Evolutionary conservation across 92 coral and sea anemone species (phyloP).

Genomic region (Palythoa grandis): DNA sequence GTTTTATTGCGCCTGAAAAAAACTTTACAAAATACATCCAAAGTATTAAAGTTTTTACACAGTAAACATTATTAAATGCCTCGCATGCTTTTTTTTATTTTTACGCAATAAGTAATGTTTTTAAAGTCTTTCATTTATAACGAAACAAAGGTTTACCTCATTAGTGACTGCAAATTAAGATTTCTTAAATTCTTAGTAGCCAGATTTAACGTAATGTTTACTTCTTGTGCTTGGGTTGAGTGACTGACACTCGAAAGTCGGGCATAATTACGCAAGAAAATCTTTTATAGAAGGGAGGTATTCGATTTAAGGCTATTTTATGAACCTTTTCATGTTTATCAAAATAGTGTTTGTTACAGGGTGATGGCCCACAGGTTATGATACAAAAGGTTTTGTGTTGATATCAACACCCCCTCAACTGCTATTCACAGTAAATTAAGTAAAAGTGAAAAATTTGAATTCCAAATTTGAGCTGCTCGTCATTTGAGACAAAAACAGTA

Average conservation of each 20-base stretch:
- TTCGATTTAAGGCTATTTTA: not conserved
- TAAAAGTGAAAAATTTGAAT: slow-evolving; percentile 29
- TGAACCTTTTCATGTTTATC: not conserved
- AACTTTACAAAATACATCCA: too few relatives aligned
- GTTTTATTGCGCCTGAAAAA: too few relatives aligned
- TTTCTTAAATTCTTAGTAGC: not conserved
- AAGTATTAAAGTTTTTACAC: not conserved
- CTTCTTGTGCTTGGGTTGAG: not conserved
- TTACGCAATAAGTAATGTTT: too few relatives aligned
- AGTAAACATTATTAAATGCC: not conserved
- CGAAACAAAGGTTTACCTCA: not conserved
- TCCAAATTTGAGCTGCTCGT: slow-evolving; percentile 22
- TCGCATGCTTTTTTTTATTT: not conserved
- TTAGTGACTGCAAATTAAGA: not conserved
- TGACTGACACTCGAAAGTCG: not conserved
- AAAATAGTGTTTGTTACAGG: not conserved
- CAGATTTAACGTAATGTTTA: too few relatives aligned
- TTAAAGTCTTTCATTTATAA: not conserved
- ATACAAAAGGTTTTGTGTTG: slow-evolving; percentile 12
- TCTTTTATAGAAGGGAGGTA: not conserved
- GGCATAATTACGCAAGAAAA: not conserved
- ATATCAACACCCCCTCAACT: not conserved
- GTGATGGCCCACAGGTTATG: slow-evolving; percentile 2
- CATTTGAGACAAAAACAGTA: slow-evolving; percentile 9
- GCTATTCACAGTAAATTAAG: slow-evolving; percentile 6